phyloP scores from a whole-genome alignment of 2,113 vertebrate species.

The Emydura subglobosa region DNA sequence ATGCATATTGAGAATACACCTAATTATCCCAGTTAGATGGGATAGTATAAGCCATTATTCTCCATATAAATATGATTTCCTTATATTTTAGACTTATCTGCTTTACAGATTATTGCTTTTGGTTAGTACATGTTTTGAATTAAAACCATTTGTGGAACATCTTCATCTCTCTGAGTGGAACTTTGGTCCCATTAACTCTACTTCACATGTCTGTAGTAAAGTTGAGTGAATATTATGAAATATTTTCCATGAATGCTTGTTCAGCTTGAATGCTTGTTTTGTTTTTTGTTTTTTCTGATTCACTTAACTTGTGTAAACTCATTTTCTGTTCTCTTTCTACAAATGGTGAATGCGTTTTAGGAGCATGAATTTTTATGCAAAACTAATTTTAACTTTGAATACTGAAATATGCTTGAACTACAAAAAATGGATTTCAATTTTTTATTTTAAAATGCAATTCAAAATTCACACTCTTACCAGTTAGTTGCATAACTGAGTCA shows the following conservation, averaged over 20 bases:
- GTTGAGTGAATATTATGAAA: background rate
- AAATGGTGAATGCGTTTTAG: background rate
- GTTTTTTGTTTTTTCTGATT: background rate
- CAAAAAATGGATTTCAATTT: background rate
- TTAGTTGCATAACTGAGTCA: background rate
- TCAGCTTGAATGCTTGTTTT: too few relatives aligned
- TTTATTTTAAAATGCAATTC: background rate
- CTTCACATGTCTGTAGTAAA: conserved; percentile 1
- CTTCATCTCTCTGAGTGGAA: background rate
- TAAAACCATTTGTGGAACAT: background rate
- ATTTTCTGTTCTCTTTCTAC: background rate
- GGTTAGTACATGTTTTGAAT: background rate
- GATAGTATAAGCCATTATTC: background rate
- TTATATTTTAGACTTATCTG: conserved; percentile 14
- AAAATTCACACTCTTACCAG: background rate
- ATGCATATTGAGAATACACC: background rate
- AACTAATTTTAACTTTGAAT: background rate
- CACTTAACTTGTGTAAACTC: background rate
- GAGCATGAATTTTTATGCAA: background rate
- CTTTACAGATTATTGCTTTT: background rate
- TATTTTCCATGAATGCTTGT: background rate
- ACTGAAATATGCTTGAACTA: background rate
- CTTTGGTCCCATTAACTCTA: conserved; percentile 1
- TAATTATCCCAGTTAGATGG: conserved; percentile 1
- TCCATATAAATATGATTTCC: background rate